Conservation (phyloP, 2,113 vertebrate species). For the Cryptomyrus ogoouensis region DNA sequence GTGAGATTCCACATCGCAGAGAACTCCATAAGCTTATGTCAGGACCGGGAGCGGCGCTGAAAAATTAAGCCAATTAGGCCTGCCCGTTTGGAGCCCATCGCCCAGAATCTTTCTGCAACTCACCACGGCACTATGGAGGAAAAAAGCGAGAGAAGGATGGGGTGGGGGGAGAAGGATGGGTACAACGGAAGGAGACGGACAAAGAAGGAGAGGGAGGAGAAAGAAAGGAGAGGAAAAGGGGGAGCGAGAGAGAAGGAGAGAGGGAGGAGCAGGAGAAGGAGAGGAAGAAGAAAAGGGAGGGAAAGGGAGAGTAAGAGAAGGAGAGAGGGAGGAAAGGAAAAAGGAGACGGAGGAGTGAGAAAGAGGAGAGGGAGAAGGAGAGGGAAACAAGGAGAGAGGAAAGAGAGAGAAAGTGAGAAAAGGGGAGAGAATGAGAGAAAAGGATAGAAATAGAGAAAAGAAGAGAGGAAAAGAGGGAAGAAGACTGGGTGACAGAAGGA, state of each 20-base stretch:
- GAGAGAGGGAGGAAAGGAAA: background rate
- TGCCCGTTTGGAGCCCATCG: slow-evolving; percentile 32
- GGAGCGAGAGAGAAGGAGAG: background rate
- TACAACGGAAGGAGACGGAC: slow-evolving; percentile 36
- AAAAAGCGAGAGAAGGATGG: slow-evolving; percentile 29
- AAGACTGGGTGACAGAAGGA: too few relatives aligned
- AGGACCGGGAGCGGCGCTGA: slow-evolving; percentile 34
- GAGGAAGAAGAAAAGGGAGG: background rate
- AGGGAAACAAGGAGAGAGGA: background rate
- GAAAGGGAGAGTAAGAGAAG: background rate
- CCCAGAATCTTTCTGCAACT: slow-evolving; percentile 35
- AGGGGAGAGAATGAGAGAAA: slow-evolving; percentile 8
- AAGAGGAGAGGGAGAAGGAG: background rate
- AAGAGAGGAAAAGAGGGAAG: slow-evolving; percentile 11
- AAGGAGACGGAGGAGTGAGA: background rate
- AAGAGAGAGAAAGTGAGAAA: background rate
- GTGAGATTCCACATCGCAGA: background rate
- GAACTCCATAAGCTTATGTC: slow-evolving; percentile 36
- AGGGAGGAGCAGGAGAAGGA: background rate
- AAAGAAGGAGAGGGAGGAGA: slow-evolving; percentile 15
- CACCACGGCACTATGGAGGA: slow-evolving; percentile 30
- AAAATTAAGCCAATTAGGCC: slow-evolving; percentile 50
- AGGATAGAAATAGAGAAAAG: slow-evolving; percentile 33
- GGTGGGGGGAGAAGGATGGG: background rate
- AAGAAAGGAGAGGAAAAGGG: background rate